Evolutionary conservation across 2,888 invertebrate species (phyloP).

Genomic region (Synanthedon tipuliformis): DNA sequence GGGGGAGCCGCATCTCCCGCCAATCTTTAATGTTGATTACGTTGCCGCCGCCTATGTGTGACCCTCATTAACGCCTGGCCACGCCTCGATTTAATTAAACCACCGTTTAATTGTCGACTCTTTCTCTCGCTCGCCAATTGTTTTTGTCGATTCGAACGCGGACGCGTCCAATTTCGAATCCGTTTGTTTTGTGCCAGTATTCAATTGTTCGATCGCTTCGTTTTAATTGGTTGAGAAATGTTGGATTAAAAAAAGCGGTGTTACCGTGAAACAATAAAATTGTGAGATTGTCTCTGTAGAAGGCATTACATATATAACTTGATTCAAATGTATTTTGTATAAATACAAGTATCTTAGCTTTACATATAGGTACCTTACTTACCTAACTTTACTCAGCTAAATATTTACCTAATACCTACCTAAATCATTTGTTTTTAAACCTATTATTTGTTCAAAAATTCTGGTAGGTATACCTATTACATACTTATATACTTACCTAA

Average conservation of each 20-base stretch:
- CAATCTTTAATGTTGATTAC: slow-evolving; percentile 71
- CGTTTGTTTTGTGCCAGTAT: slow-evolving; percentile 18
- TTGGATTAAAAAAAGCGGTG: not conserved
- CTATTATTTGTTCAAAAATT: no score
- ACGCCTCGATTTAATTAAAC: slow-evolving; percentile 67
- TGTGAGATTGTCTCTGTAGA: not conserved
- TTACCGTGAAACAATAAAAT: not conserved
- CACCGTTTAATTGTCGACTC: slow-evolving; percentile 48
- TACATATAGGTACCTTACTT: no score
- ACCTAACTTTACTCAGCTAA: no score
- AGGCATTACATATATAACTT: not conserved
- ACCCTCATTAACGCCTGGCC: slow-evolving; percentile 65
- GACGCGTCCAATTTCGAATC: slow-evolving; percentile 16
- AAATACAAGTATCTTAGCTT: not conserved
- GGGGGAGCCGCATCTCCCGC: slow-evolving; percentile 65
- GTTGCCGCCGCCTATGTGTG: slow-evolving; percentile 61
- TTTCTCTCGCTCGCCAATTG: slow-evolving; percentile 18
- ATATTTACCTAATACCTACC: no score
- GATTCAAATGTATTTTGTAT: not conserved
- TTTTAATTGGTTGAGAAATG: slow-evolving; percentile 29
- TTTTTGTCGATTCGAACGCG: slow-evolving; percentile 31
- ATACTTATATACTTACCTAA: no score
- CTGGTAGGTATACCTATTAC: no score
- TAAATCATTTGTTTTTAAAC: no score
- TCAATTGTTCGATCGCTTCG: slow-evolving; percentile 28